Base-by-base conservation (phyloP, 2,797 vertebrate species). In the Eidolon dupreanum region DNA sequence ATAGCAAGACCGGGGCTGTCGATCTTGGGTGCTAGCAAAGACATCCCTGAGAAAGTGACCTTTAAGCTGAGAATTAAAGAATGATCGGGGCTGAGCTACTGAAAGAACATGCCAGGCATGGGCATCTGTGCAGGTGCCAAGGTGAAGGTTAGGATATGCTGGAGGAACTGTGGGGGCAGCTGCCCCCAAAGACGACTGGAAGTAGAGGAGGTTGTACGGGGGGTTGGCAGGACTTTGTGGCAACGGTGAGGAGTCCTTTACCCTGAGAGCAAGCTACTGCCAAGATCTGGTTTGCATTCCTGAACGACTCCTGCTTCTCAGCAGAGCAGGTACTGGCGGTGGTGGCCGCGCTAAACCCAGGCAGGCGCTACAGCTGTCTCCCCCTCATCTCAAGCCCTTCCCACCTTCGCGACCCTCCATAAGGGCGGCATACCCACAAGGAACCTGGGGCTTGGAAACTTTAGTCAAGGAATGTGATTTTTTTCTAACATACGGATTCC, bases 21-120 rank as follows among this genome's bases (percentile, higher is more conserved):
- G 17, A 7, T 41, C 31, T 10, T 7, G 20, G 49, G 8, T 31
- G 9, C 26, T 26, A 9, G 41, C 20, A 26, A 49, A 22, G 8
- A 20, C 1, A 4, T 84, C 38, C 46, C 46, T 10, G 38, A 46
- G n/a, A 78, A 77, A 41, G 28, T 8, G 9, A 28, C 55, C 53
- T 28, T 49, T 1, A 5, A 19, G 24, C 7, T 6, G 55, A 78
- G 78, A 68, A 15, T 8, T 20, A 73, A 61, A 17, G 15, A 71
- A 10, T 19, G 5, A 13, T 4, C 0, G 22, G 17, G 24, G n/a
- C 38, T 41, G 41, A 70, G 31, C 1, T 0, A 5, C 2, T 4
- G 55, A 41, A 24, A 66, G 24, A 57, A 43, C 13, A 3, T 36
- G 31, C 43, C 9, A 28, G 65, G 33, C 13, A 6, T 2, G 2